These are phyloP conservation scores for Pseudoatta argentina DNA, from an alignment of 1,140 invertebrate genomes.

Conservation along the genomic window DNA sequence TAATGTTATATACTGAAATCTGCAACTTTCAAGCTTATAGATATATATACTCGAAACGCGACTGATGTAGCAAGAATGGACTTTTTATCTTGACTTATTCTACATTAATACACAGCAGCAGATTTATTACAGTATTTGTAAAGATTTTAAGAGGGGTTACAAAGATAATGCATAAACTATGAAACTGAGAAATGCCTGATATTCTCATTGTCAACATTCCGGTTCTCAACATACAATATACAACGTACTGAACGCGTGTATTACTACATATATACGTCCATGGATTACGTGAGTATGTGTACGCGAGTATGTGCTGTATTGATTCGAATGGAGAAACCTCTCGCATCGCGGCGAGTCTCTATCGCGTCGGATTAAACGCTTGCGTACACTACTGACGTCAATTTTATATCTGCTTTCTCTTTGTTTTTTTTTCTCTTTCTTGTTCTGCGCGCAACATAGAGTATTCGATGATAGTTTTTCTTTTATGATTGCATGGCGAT, in stretches of 20 bases:
- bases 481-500: background rate
- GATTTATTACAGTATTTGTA: background rate
- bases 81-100: background rate
- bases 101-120: too few species aligned
- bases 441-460: background rate
- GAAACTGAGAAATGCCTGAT: background rate
- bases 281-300: conserved; percentile 61
- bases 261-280: conserved; percentile 66
- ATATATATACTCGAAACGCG: background rate
- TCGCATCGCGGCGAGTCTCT: conserved; percentile 77
- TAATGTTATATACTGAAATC: background rate
- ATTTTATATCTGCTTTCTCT: conserved; percentile 65
- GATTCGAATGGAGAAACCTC: conserved; percentile 83
- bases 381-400: conserved; percentile 74
- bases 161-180: background rate
- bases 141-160: background rate
- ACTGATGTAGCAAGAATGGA: background rate
- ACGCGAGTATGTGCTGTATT: conserved; percentile 80
- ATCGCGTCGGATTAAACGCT: conserved; percentile 81
- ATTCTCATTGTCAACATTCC: conserved; percentile 19
- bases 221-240: conserved; percentile 29
- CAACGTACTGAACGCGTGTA: conserved; percentile 37
- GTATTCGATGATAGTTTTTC: background rate
- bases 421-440: conserved; percentile 46
- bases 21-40: background rate